Evolutionary conservation across 2,797 vertebrate genomes (phyloP).

Genomic region (Erpetoichthys calabaricus): DNA sequence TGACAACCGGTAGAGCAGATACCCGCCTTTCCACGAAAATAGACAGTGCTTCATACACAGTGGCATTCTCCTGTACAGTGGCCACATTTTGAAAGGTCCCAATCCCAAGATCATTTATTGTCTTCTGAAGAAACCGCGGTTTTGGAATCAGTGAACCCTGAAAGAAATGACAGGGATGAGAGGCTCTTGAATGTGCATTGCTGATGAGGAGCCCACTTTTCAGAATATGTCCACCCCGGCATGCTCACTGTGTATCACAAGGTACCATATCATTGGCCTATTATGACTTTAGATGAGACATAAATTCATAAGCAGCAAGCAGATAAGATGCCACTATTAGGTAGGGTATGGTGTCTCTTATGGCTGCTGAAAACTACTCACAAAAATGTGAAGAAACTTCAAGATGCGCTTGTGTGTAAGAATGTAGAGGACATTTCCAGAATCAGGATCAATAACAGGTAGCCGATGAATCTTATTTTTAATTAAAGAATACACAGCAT

Average conservation of each 20-base stretch:
- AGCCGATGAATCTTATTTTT: conserved; percentile 82
- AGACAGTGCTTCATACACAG: conserved; percentile 63
- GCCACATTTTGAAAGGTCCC: conserved; percentile 86
- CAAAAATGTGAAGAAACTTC: conserved; percentile 86
- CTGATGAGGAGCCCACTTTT: too few species aligned
- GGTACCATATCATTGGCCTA: too few species aligned
- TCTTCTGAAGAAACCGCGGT: conserved; percentile 58
- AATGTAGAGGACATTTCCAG: conserved; percentile 76
- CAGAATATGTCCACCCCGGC: too few species aligned
- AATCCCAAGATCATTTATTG: conserved; percentile 66
- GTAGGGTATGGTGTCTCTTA: too few species aligned
- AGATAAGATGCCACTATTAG: too few species aligned
- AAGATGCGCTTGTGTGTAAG: conserved; percentile 86
- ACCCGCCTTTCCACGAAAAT: conserved; percentile 80
- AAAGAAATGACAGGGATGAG: not conserved
- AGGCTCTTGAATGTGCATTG: too few species aligned
- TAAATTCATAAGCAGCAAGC: too few species aligned
- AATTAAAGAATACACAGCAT: conserved; percentile 53
- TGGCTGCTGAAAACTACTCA: conserved; percentile 37
- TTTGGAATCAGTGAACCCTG: conserved; percentile 60
- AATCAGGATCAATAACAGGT: conserved; percentile 71
- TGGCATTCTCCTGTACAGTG: conserved; percentile 55
- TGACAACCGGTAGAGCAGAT: conserved; percentile 76
- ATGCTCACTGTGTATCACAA: too few species aligned
- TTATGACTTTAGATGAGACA: too few species aligned